These are phyloP conservation scores for Dexiosoma caninum DNA, from an alignment of 2,888 invertebrate species.

Conservation along the genomic window DNA sequence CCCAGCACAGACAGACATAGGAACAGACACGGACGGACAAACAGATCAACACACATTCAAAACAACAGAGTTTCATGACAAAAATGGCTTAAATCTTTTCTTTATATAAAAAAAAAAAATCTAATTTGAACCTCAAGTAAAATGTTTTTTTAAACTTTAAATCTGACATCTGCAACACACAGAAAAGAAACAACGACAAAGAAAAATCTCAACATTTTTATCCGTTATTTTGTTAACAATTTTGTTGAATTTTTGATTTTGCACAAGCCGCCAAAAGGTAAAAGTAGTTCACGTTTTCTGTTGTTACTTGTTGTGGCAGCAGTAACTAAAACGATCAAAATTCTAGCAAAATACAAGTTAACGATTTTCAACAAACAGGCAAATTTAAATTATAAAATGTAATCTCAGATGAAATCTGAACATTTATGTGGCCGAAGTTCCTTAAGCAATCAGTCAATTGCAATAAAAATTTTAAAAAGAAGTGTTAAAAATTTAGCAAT, in stretches of 20 bases:
- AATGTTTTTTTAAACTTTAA: conserved; percentile 47
- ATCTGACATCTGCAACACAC: conserved; percentile 47
- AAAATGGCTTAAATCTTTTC: conserved; percentile 13
- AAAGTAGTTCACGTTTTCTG: conserved; percentile 57
- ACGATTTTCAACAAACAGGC: conserved; percentile 1
- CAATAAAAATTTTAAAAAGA: too few species aligned
- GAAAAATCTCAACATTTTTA: not conserved
- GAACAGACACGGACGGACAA: not conserved
- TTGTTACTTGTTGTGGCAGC: conserved; percentile 7
- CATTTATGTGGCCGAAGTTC: not conserved
- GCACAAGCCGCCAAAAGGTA: conserved; percentile 50
- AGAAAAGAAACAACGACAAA: not conserved
- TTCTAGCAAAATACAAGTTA: conserved; percentile 1
- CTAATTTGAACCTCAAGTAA: conserved; percentile 20
- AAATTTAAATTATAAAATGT: conserved; percentile 30
- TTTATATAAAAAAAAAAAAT: not conserved
- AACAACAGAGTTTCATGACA: conserved; percentile 18
- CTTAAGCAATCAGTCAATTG: too few species aligned
- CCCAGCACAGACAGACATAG: conserved; percentile 7
- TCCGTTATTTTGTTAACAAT: conserved; percentile 35
- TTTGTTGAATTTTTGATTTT: not conserved
- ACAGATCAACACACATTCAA: conserved; percentile 22
- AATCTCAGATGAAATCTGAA: conserved; percentile 11
- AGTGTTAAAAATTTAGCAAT: too few species aligned
- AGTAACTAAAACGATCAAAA: not conserved